Conservation (phyloP, 2,797 vertebrate species). For the Pseudochaenichthys georgianus region DNA sequence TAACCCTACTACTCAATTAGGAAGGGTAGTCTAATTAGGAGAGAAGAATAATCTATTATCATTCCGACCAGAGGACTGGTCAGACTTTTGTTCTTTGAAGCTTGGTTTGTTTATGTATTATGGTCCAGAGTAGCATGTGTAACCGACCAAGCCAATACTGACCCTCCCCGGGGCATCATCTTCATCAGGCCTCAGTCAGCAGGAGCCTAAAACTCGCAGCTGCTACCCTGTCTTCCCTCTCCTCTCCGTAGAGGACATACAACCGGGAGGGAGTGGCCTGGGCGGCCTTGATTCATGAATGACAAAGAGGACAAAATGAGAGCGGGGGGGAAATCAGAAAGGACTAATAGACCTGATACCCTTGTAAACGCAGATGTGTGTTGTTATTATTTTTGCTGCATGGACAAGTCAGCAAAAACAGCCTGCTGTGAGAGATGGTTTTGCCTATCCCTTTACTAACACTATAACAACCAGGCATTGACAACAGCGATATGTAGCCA, state of each 20-base stretch:
- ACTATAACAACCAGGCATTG: constrained; percentile 26
- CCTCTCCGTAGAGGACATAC: constrained; percentile 66
- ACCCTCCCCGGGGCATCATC: constrained; percentile 68
- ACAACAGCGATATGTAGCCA: constrained; percentile 25
- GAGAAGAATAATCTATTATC: constrained; percentile 40
- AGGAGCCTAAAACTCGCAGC: constrained; percentile 76
- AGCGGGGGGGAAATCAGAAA: constrained; percentile 33
- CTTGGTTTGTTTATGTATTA: constrained; percentile 53
- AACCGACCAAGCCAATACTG: constrained; percentile 63
- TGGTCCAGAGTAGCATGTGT: constrained; percentile 56
- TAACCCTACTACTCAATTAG: constrained; percentile 29
- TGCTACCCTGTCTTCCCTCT: constrained; percentile 66
- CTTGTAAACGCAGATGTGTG: constrained; percentile 65
- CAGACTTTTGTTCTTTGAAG: constrained; percentile 25
- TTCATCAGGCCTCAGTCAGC: constrained; percentile 71
- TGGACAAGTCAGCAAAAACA: constrained; percentile 54
- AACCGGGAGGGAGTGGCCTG: constrained; percentile 73
- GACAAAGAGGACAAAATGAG: constrained; percentile 81
- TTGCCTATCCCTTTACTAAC: constrained; percentile 11
- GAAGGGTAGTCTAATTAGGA: constrained; percentile 57
- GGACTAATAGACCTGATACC: constrained; percentile 52
- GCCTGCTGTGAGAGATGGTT: constrained; percentile 38
- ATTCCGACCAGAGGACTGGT: constrained; percentile 42
- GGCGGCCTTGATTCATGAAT: constrained; percentile 79
- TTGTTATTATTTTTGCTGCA: constrained; percentile 64